Conservation (phyloP, 1,140 invertebrate genomes). For the Brachionus plicatilis region DNA sequence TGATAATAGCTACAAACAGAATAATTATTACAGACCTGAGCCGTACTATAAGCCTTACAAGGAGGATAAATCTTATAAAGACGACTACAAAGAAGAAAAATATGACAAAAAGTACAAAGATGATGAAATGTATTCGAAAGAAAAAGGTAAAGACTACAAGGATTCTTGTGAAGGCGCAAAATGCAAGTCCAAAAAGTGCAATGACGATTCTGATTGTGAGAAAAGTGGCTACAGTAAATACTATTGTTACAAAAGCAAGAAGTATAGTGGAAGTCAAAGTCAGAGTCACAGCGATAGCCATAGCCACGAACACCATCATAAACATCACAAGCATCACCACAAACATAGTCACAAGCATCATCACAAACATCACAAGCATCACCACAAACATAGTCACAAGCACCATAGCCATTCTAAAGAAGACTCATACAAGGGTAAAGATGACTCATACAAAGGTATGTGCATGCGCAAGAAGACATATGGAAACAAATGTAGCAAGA, state of each 20-base stretch:
- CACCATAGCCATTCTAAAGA: not conserved
- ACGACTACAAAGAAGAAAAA: not conserved
- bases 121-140: not conserved
- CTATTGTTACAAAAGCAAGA: not conserved
- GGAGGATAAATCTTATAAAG: not conserved
- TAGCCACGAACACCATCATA: not conserved
- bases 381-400: not conserved
- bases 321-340: not conserved
- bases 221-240: not conserved
- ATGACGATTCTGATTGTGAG: slow-evolving; percentile 5
- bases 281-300: not conserved
- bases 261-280: not conserved
- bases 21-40: not conserved
- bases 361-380: not conserved
- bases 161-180: not conserved
- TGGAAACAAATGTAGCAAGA: not conserved
- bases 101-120: not conserved
- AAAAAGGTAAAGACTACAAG: not conserved
- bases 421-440: no score
- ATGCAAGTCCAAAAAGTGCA: not conserved
- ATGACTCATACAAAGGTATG: not conserved
- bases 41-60: not conserved
- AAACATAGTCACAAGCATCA: not conserved
- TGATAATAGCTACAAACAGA: not conserved
- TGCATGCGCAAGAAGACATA: not conserved